Evolutionary conservation across 2,797 vertebrate species (phyloP).

Genomic region (Paratrypauchen microcephalus): DNA sequence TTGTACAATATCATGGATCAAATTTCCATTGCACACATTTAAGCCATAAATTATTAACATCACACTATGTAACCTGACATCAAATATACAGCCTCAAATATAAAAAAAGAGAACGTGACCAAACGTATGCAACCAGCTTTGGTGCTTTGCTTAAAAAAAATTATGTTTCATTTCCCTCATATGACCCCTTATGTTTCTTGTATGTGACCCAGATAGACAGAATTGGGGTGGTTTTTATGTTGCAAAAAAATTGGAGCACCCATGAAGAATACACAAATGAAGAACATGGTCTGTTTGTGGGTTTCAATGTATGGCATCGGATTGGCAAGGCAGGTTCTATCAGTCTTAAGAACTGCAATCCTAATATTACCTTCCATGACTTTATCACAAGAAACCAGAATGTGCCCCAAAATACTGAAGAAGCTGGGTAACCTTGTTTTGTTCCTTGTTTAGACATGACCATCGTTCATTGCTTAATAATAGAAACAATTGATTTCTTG

Average conservation of each 20-base stretch:
- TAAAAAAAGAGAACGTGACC: neutral
- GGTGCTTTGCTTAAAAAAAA: neutral
- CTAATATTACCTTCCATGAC: neutral
- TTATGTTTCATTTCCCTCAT: neutral
- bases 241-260: neutral
- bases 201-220: neutral
- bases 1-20: neutral
- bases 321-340: neutral
- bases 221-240: neutral
- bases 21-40: slow-evolving; percentile 2
- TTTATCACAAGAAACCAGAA: neutral
- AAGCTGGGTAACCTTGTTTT: neutral
- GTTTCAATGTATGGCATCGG: neutral
- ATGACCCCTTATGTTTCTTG: neutral
- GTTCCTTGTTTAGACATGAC: neutral
- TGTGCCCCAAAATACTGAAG: no score
- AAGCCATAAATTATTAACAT: neutral
- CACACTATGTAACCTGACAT: slow-evolving; percentile 2
- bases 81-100: neutral
- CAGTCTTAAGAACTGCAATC: neutral
- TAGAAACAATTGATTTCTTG: no score
- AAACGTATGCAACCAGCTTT: neutral
- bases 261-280: neutral
- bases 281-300: neutral
- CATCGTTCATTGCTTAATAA: no score